Percentiles rank a stretch among this genome's conserved stretches.
Conservation (phyloP, 30 jellyfish, hydroid and myxozoan species). For the Pseudorhiza aurosa region DNA sequence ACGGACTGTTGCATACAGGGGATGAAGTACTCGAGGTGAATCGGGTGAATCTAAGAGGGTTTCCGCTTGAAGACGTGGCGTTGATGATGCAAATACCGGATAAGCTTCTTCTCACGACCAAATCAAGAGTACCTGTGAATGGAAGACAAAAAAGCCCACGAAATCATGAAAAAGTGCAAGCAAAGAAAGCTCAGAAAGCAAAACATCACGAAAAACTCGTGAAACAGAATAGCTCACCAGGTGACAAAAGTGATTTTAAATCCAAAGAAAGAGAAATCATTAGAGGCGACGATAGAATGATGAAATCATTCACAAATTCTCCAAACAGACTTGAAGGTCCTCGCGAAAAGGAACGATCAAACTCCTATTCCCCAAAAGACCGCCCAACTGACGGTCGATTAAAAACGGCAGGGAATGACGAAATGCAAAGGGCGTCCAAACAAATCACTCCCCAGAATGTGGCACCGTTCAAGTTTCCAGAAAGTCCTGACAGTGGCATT, state of each 20-base stretch:
- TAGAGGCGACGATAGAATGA: neutral
- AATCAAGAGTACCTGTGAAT: slow-evolving; percentile 73
- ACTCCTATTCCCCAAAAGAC: neutral
- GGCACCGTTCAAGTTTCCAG: slow-evolving; percentile 1
- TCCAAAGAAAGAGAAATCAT: neutral
- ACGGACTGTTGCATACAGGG: slow-evolving; percentile 85
- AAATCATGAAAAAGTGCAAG: neutral
- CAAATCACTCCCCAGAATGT: neutral
- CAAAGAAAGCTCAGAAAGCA: neutral
- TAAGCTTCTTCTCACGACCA: slow-evolving; percentile 68
- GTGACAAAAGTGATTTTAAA: neutral
- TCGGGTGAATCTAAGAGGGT: slow-evolving; percentile 61
- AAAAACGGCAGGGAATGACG: neutral
- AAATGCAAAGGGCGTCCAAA: neutral
- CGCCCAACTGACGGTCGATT: neutral
- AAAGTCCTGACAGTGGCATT: slow-evolving; percentile 31
- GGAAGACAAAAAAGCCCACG: slow-evolving; percentile 19
- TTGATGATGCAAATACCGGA: slow-evolving; percentile 90
- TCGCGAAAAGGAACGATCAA: neutral
- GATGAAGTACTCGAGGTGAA: slow-evolving; percentile 89
- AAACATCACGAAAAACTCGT: slow-evolving; percentile 10
- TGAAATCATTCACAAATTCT: slow-evolving; percentile 25
- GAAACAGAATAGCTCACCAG: slow-evolving; percentile 31
- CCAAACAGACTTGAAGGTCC: neutral
- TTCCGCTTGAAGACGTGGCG: slow-evolving; percentile 89